phyloP scores from a whole-genome alignment of 2,888 invertebrate species.

The Catocala sponsa region DNA sequence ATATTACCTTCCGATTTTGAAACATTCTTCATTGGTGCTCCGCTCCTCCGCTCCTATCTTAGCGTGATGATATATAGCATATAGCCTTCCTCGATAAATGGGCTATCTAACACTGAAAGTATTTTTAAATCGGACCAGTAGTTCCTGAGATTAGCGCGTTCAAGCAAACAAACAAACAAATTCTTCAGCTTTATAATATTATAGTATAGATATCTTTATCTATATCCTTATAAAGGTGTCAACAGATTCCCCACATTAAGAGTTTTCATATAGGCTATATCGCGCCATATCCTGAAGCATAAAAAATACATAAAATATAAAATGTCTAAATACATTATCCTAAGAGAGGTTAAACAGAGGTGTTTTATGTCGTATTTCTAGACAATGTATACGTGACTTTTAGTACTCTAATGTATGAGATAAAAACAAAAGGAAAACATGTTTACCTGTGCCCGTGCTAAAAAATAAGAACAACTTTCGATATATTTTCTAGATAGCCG shows the following conservation, averaged over 20 bases:
- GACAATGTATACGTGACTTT: slow-evolving; percentile 35
- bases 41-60: too few relatives aligned
- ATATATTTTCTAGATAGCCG: slow-evolving; percentile 1
- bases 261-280: slow-evolving; percentile 24
- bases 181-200: too few relatives aligned
- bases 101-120: too few relatives aligned
- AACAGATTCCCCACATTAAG: slow-evolving; percentile 29
- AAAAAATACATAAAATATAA: slow-evolving; percentile 46
- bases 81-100: too few relatives aligned
- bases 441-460: slow-evolving; percentile 48
- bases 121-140: too few relatives aligned
- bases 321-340: slow-evolving; percentile 41
- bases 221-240: slow-evolving; percentile 30
- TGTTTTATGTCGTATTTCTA: slow-evolving; percentile 36
- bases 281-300: slow-evolving; percentile 28
- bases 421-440: slow-evolving; percentile 60
- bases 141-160: too few relatives aligned
- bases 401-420: slow-evolving; percentile 47
- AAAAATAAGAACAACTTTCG: slow-evolving; percentile 3
- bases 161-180: too few relatives aligned
- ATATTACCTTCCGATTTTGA: too few relatives aligned
- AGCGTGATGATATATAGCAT: too few relatives aligned
- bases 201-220: slow-evolving; percentile 12
- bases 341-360: slow-evolving; percentile 34
- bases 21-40: too few relatives aligned